phyloP scores from a whole-genome alignment of 2,888 invertebrate species.

The Napeogenes sylphis region DNA sequence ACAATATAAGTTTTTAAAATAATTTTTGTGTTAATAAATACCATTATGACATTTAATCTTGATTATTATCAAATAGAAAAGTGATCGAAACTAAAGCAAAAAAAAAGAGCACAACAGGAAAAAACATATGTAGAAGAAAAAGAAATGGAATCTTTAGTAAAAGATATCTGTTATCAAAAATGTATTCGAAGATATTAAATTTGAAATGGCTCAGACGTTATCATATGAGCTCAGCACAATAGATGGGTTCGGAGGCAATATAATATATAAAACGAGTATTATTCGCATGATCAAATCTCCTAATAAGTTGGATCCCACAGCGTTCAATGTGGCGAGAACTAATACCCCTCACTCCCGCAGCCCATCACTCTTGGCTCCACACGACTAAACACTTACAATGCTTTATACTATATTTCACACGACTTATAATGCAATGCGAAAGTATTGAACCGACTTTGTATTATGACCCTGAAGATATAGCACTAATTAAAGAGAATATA shows the following conservation, averaged over 20 bases:
- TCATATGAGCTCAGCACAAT: conserved; percentile 56
- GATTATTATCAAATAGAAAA: too few species aligned
- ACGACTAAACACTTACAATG: conserved; percentile 46
- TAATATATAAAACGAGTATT: conserved; percentile 73
- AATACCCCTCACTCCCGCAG: conserved; percentile 51
- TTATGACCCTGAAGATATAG: not conserved
- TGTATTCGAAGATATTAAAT: conserved; percentile 39
- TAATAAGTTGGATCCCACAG: conserved; percentile 75
- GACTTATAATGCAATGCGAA: conserved; percentile 6
- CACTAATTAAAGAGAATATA: not conserved
- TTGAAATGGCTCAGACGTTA: conserved; percentile 51
- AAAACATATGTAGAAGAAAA: not conserved
- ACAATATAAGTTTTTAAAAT: too few species aligned
- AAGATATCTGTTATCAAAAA: conserved; percentile 30
- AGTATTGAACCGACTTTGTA: not conserved
- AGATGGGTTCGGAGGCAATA: conserved; percentile 51
- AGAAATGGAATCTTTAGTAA: conserved; percentile 25
- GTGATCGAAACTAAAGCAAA: not conserved
- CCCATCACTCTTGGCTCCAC: conserved; percentile 54
- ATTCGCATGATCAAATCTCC: conserved; percentile 74
- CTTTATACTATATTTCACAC: conserved; percentile 37
- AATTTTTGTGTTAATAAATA: too few species aligned
- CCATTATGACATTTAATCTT: too few species aligned
- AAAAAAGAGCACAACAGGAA: not conserved
- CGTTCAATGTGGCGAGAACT: conserved; percentile 70